A percentile compares a stretch with the other conserved stretches of the same genome.
Conservation (phyloP, 2,113 vertebrate genomes). For the Shinisaurus crocodilurus region DNA sequence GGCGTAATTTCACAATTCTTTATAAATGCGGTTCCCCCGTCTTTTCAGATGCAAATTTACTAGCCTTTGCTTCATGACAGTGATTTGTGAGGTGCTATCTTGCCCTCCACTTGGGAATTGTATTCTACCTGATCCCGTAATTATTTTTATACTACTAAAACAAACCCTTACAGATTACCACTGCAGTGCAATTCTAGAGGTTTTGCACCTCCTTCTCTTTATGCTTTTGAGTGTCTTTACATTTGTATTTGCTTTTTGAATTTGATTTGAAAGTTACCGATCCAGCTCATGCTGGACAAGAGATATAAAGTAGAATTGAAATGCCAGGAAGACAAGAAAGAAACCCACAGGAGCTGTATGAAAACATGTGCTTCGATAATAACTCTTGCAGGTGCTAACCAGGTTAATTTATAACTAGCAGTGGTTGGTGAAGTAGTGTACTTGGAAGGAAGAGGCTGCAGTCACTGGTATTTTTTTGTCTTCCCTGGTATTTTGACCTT, state of each 20-base stretch:
- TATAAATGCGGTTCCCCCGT: constrained; percentile 74
- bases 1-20: constrained; percentile 83
- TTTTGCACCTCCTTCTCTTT: constrained; percentile 42
- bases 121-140: constrained; percentile 77
- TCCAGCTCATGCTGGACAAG: constrained; percentile 7
- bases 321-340: not conserved
- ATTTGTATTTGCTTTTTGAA: constrained; percentile 16
- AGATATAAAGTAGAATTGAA: constrained; percentile 18
- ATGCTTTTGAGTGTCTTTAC: constrained; percentile 19
- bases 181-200: constrained; percentile 50
- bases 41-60: constrained; percentile 83
- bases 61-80: constrained; percentile 75
- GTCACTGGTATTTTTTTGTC: not conserved
- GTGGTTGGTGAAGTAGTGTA: not conserved
- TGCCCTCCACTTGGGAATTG: constrained; percentile 73
- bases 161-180: constrained; percentile 62
- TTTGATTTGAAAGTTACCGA: constrained; percentile 47
- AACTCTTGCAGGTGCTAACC: not conserved
- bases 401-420: not conserved
- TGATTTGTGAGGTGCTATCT: constrained; percentile 78
- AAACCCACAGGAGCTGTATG: not conserved
- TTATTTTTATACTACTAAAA: constrained; percentile 69
- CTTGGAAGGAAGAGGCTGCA: not conserved
- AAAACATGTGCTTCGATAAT: not conserved
- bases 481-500: not conserved